Conservation (phyloP, 2,888 invertebrate genomes). For the Panzeria rudis region DNA sequence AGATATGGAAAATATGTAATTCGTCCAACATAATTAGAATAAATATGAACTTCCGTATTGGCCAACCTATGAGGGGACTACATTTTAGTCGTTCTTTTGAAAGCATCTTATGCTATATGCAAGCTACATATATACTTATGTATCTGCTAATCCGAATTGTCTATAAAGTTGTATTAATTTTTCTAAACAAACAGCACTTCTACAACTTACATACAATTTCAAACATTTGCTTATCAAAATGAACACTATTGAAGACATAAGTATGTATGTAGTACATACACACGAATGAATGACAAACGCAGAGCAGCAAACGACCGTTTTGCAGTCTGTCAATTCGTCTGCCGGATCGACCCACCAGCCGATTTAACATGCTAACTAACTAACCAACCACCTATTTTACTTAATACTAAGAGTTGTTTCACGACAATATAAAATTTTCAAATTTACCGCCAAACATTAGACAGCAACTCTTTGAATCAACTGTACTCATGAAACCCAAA, state of each 20-base stretch:
- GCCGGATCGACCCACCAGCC: constrained; percentile 13
- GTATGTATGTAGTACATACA: background rate
- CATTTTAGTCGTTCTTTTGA: too few species aligned
- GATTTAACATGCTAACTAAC: constrained; percentile 55
- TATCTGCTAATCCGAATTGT: constrained; percentile 35
- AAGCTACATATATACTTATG: background rate
- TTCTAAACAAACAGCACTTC: constrained; percentile 26
- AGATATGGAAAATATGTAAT: too few species aligned
- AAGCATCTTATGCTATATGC: too few species aligned
- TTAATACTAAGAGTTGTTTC: constrained; percentile 55
- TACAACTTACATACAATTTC: background rate
- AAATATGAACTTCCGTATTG: too few species aligned
- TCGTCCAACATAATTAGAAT: too few species aligned
- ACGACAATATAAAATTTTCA: constrained; percentile 80
- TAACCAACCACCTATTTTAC: constrained; percentile 64
- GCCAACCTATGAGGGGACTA: too few species aligned
- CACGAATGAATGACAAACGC: constrained; percentile 44
- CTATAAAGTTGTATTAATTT: constrained; percentile 17
- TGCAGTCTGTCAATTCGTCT: constrained; percentile 31
- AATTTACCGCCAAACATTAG: constrained; percentile 83
- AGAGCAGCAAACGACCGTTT: constrained; percentile 20
- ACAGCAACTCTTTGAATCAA: constrained; percentile 77
- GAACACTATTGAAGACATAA: constrained; percentile 30
- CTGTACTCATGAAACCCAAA: constrained; percentile 83
- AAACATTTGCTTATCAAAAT: constrained; percentile 46